Percentiles rank a stretch among this genome's conserved stretches.
Evolutionary conservation across 2,888 invertebrate genomes (phyloP).

Genomic region (Stenichneumon culpator): DNA sequence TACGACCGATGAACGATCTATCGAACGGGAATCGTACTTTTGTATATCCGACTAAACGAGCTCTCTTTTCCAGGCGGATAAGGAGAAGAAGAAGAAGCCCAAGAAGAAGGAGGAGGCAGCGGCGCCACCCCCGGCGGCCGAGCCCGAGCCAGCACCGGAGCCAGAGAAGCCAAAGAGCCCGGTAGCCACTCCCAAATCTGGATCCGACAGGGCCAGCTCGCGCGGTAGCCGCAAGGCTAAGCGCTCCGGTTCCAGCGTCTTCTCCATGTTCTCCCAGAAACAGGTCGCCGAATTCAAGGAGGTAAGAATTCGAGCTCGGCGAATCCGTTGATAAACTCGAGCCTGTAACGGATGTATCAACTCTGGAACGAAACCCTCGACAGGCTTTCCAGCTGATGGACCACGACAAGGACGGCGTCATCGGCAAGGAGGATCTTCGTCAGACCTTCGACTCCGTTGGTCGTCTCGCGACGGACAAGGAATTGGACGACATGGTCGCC

Average conservation of each 20-base stretch:
- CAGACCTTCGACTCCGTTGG: constrained; percentile 97
- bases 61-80: constrained; percentile 90
- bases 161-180: constrained; percentile 86
- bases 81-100: constrained; percentile 95
- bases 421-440: constrained; percentile 95
- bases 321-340: not conserved
- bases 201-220: constrained; percentile 90
- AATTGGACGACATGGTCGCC: constrained; percentile 95
- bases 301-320: constrained; percentile 85
- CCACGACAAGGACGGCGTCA: constrained; percentile 97
- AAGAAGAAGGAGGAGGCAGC: constrained; percentile 91
- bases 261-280: constrained; percentile 98
- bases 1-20: too few species aligned
- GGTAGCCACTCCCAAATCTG: constrained; percentile 86
- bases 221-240: constrained; percentile 93
- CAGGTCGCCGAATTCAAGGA: constrained; percentile 99
- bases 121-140: constrained; percentile 89
- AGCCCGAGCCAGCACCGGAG: constrained; percentile 90
- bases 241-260: constrained; percentile 97
- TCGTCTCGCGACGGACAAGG: constrained; percentile 95
- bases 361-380: not conserved
- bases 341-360: not conserved
- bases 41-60: not conserved
- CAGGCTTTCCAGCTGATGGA: constrained; percentile 98
- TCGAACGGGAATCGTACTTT: not conserved